Evolutionary conservation across 2,888 invertebrate species (phyloP), one percentile per base, ranked within the genome.

Genomic region (Eupithecia dodoneata): DNA sequence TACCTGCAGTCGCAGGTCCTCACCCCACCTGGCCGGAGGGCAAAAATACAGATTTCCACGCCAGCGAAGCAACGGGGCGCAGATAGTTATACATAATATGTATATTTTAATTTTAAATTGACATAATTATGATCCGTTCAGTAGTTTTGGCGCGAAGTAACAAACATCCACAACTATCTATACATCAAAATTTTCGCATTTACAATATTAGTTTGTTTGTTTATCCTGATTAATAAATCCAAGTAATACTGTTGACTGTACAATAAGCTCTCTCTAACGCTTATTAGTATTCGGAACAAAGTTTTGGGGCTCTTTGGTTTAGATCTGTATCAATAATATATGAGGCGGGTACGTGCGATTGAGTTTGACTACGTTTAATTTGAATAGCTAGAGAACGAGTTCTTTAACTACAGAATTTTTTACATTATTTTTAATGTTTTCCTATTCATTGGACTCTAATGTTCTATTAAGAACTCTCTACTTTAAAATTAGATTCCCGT

Each of bases 251-350:
- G 66, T 42, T 41, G 70, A 73, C 72, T 75, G 75, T 77, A 75
- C 76, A 84, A 59, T 18, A 83, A 72, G 82, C 82, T 85, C 87
- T 87, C 86, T 85, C 81, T 85, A 86, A 83, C 82, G 83, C 89
- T 91, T 91, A 92, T 93, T 93, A 92, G 92, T 91, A 93, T 93
- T 91, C 92, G 84, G 87, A 87, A 88, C 90, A 90, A 93, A 93
- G 85, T 92, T 92, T 90, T 85, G 84, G 87, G 89, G 89, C 85
- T 86, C 87, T 88, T 85, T 85, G 86, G 87, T 85, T 89, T 87
- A 89, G 91, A 92, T 92, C 91, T 90, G 89, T 91, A 92, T 92
- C 90, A 89, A 83, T 87, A 87, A 89, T 90, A 88, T 88, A 88
- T 89, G 87, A 86, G 86, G 83, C 82, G 82, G 82, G 84, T 88